Base-by-base conservation (phyloP, 2,797 vertebrate species). In the Hypotaenidia okinawae region DNA sequence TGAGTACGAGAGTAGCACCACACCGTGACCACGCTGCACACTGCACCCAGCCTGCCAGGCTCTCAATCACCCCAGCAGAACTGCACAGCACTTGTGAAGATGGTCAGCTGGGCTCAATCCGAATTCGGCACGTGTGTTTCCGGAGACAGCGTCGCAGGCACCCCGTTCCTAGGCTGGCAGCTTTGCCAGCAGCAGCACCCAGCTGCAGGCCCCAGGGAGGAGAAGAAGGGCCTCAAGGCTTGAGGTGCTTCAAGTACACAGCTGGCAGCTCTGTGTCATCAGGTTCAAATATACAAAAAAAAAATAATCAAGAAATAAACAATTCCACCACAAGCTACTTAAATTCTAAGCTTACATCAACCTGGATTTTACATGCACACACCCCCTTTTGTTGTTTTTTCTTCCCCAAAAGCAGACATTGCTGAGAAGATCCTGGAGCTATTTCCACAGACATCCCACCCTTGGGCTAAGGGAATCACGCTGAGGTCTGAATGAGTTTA, bases 361-460 rank as follows among this genome's bases (percentile, higher is more conserved):
- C 21, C 23, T 75, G 0, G 45, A 41, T 19, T 72, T 77, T 32
- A 54, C 24, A 16, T 16, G 16, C 45, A 16, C 35, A 13, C 23
- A 35, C 2, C 15, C 2, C 23, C 4, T 6, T 0, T 2, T 15
- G 24, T 24, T 24, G 41, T 30, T 14, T 9, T 9, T 21, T 0
- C 9, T 77, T 55, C 35, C 25, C 27, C 28, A 37, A 51, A 55
- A 85, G 7, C 17, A 57, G 5, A 30, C 5, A 32, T 5, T 70
- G n/a, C 62, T 41, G 30, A 32, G 47, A 63, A 58, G 17, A 66
- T 17, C 7, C 30, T 0, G 1, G 47, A 49, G 61, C 32, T 59
- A 6, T 12, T 70, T n/a, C 57, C 32, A 39, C 13, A 13, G 6
- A 17, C 6, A 6, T 43, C 43, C 43, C 17, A 18, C 43, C 3